Conservation (phyloP, 1,140 invertebrate genomes). For the Anastatus disparis region DNA sequence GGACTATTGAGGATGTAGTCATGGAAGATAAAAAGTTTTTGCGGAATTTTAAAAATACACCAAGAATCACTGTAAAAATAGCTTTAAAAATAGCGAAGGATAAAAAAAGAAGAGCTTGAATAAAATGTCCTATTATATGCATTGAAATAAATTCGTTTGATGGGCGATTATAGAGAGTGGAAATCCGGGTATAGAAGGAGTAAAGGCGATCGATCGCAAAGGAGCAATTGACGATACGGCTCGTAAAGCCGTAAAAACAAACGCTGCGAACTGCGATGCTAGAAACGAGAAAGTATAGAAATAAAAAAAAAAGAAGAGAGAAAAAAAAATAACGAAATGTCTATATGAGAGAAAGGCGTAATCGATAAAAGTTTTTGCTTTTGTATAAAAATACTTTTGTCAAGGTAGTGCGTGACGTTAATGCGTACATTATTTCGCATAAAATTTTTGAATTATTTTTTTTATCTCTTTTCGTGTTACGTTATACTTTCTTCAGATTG, state of each 20-base stretch:
- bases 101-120: too few species aligned
- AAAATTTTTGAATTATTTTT: too few species aligned
- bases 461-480: too few species aligned
- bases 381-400: conserved; percentile 31
- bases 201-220: too few species aligned
- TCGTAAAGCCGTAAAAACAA: conserved; percentile 54
- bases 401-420: conserved; percentile 2
- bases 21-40: too few species aligned
- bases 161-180: conserved; percentile 15
- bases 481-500: too few species aligned
- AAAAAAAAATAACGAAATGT: too few species aligned
- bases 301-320: background rate
- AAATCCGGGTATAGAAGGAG: conserved; percentile 45
- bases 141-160: background rate
- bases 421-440: background rate
- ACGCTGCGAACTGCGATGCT: conserved; percentile 24
- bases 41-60: too few species aligned
- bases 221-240: conserved; percentile 48
- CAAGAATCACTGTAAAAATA: too few species aligned
- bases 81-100: too few species aligned
- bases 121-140: too few species aligned
- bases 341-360: background rate
- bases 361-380: conserved; percentile 27
- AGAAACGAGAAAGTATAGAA: conserved; percentile 23
- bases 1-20: too few species aligned